Conservation (phyloP, 2,888 invertebrate genomes). For the Camponotus fellah region DNA sequence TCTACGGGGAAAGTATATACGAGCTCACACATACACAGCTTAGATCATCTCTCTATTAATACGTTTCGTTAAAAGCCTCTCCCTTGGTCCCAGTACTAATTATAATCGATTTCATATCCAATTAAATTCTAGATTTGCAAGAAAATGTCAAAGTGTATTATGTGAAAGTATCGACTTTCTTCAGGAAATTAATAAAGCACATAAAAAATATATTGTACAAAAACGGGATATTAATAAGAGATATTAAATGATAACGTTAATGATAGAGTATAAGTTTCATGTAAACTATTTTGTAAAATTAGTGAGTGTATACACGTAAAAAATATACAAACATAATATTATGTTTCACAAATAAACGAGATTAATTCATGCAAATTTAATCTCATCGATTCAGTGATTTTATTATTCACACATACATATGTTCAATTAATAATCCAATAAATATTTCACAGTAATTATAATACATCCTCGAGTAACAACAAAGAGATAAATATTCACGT, state of each 20-base stretch:
- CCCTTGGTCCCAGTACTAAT: constrained; percentile 36
- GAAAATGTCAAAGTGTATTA: constrained; percentile 45
- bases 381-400: constrained; percentile 5
- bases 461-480: too few relatives aligned
- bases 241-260: not conserved
- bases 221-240: not conserved
- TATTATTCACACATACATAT: not conserved
- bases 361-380: constrained; percentile 4
- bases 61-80: not conserved
- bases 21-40: not conserved
- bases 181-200: not conserved
- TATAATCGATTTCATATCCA: constrained; percentile 59
- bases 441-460: constrained; percentile 7
- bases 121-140: constrained; percentile 50
- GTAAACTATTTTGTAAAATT: constrained; percentile 6
- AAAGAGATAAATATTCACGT: not conserved
- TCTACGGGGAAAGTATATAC: not conserved
- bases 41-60: constrained; percentile 12
- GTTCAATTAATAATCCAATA: constrained; percentile 7
- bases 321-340: not conserved
- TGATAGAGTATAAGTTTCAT: not conserved
- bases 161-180: constrained; percentile 65
- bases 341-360: not conserved
- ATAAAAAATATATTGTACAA: not conserved
- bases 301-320: not conserved